phyloP scores from a whole-genome alignment of 2,888 invertebrate genomes.

The Epistrophe eligans region DNA sequence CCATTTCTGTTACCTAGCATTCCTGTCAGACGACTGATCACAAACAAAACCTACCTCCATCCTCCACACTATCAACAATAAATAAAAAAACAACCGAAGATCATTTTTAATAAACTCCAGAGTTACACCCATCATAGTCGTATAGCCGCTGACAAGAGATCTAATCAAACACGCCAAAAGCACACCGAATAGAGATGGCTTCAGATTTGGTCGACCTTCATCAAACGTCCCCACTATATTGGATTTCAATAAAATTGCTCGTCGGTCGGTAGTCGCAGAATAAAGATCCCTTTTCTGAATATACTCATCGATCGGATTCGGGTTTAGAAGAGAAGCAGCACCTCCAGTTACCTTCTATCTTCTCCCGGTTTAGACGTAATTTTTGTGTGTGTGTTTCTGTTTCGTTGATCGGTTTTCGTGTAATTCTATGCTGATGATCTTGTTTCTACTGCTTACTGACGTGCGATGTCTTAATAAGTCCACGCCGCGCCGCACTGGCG shows the following conservation, averaged over 20 bases:
- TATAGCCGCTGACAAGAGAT: constrained; percentile 60
- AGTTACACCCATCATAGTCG: constrained; percentile 61
- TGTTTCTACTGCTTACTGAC: constrained; percentile 75
- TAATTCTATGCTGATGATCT: constrained; percentile 76
- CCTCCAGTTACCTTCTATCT: constrained; percentile 37
- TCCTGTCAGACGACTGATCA: constrained; percentile 14
- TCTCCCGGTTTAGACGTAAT: constrained; percentile 11
- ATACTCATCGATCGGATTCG: constrained; percentile 13
- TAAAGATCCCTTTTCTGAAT: constrained; percentile 10
- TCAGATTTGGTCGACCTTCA: constrained; percentile 67
- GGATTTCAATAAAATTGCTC: constrained; percentile 68
- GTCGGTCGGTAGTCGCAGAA: constrained; percentile 44
- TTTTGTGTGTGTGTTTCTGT: constrained; percentile 48
- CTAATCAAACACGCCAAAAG: constrained; percentile 66
- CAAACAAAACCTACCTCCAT: constrained; percentile 34
- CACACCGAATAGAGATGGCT: constrained; percentile 62
- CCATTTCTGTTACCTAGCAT: constrained; percentile 10
- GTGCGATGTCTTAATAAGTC: constrained; percentile 76
- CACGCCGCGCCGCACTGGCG: constrained; percentile 59
- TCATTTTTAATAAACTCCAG: constrained; percentile 58
- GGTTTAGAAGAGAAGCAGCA: background rate
- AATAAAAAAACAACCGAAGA: constrained; percentile 25
- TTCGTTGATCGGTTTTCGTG: constrained; percentile 70
- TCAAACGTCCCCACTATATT: constrained; percentile 74
- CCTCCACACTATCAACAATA: constrained; percentile 1